These are phyloP conservation scores for Bostrychus sinensis DNA, from an alignment of 2,113 vertebrate species.

Conservation along the genomic window DNA sequence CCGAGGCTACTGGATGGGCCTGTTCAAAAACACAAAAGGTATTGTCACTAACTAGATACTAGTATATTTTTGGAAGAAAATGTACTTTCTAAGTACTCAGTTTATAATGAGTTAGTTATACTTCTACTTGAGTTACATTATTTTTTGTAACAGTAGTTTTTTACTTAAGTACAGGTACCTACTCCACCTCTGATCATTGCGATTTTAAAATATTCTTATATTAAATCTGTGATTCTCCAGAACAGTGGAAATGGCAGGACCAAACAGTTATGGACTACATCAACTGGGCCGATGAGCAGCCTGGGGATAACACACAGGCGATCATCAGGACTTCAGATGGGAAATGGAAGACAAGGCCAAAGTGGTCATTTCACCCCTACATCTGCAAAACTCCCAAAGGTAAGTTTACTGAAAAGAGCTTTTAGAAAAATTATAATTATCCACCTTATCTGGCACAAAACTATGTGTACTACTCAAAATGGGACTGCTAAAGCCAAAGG, in stretches of 20 bases:
- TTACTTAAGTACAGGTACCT: no score
- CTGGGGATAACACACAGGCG: rapidly evolving
- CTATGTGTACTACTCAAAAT: no score
- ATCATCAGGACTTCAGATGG: constrained; percentile 71
- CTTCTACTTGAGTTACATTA: no score
- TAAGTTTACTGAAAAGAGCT: constrained; percentile 63
- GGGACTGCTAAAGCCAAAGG: no score
- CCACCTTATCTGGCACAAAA: no score
- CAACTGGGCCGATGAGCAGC: constrained; percentile 81
- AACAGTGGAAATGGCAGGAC: constrained; percentile 85
- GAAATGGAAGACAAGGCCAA: constrained; percentile 76
- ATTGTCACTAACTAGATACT: not conserved
- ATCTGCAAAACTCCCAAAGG: constrained; percentile 90
- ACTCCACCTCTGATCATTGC: no score
- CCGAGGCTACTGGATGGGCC: constrained; percentile 53
- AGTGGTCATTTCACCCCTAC: constrained; percentile 71
- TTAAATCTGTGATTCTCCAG: constrained; percentile 46
- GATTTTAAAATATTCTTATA: no score
- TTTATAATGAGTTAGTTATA: no score
- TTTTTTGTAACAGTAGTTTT: no score
- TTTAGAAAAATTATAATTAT: no score
- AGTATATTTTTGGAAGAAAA: no score
- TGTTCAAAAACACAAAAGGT: constrained; percentile 54
- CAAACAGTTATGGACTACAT: constrained; percentile 78
- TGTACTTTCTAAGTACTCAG: no score